Percentiles rank a stretch among this genome's conserved stretches.
phyloP scores from a whole-genome alignment of 2,113 vertebrate species.

The Hoplias malabaricus region DNA sequence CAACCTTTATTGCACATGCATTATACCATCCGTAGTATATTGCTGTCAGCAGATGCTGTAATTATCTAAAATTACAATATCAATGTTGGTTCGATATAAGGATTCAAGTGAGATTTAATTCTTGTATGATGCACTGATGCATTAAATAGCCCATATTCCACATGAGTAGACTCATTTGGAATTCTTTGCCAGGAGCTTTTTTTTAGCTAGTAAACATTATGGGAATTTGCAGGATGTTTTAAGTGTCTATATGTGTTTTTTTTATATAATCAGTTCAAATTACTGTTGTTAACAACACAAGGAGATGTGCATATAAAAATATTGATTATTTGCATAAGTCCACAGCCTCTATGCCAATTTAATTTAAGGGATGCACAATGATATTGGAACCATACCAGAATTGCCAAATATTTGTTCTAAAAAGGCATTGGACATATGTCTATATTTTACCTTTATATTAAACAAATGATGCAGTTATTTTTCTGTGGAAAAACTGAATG shows the following conservation, averaged over 20 bases:
- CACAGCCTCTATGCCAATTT: not conserved
- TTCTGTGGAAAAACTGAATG: too few species aligned
- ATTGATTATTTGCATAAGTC: not conserved
- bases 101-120: not conserved
- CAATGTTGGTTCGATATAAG: not conserved
- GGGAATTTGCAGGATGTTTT: not conserved
- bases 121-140: conserved; percentile 7
- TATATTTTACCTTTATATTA: too few species aligned
- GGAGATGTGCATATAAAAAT: not conserved
- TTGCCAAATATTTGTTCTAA: too few species aligned
- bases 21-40: not conserved
- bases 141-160: conserved; percentile 11
- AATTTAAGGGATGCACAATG: too few species aligned
- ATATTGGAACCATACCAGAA: too few species aligned
- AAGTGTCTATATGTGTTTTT: not conserved
- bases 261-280: not conserved
- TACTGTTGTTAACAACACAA: not conserved
- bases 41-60: not conserved
- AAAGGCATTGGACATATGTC: too few species aligned
- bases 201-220: not conserved
- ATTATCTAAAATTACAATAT: not conserved
- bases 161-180: not conserved
- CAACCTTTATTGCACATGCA: not conserved
- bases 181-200: not conserved
- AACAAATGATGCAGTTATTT: too few species aligned